Evolutionary conservation across 2,797 vertebrate genomes (phyloP), one percentile per base, ranked within the genome.

Genomic region (Coregonus suidteri): DNA sequence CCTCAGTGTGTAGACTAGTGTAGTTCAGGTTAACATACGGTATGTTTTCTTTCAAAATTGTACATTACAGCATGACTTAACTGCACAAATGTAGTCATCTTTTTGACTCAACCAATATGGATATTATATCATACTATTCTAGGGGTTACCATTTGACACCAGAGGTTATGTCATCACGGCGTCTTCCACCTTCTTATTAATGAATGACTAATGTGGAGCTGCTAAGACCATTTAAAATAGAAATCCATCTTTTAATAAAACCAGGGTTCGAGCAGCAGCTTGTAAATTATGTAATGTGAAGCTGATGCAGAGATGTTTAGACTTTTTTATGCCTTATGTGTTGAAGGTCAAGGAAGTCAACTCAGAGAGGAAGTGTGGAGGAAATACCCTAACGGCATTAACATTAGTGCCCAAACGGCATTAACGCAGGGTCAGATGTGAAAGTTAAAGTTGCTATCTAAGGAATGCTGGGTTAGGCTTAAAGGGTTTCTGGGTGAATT

Each of bases 271-370:
- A 75, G 65, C 66, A 30, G 56, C 56, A 75, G 62, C 31, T 74
- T 86, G 54, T 82, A n/a, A 83, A 80, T 79, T 35, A 77, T 77
- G 31, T 65, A 73, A 81, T 71, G 52, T 34, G 14, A 37, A 66
- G 41, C 35, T 16, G 41, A 64, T 56, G 34, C 15, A 69, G 67
- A 62, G 75, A 62, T 71, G 14, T 70, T 53, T 54, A 47, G 52
- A 71, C 47, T 71, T 71, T 52, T 71, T 71, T 20, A 71, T 69
- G 70, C 7, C 47, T 25, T 4, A 15, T 31, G 53, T 47, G 53
- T 30, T 76, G 41, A 54, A 20, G 20, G 74, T 73, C 5, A 71
- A 65, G 70, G 20, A 56, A 59, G 14, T 56, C 5, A n/a, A 6
- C 35, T 20, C 18, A 69, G 37, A 16, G 25, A 30, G 62, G 4